These are phyloP conservation scores for Tragelaphus oryx DNA, from an alignment of 2,797 vertebrate genomes.

Conservation along the genomic window DNA sequence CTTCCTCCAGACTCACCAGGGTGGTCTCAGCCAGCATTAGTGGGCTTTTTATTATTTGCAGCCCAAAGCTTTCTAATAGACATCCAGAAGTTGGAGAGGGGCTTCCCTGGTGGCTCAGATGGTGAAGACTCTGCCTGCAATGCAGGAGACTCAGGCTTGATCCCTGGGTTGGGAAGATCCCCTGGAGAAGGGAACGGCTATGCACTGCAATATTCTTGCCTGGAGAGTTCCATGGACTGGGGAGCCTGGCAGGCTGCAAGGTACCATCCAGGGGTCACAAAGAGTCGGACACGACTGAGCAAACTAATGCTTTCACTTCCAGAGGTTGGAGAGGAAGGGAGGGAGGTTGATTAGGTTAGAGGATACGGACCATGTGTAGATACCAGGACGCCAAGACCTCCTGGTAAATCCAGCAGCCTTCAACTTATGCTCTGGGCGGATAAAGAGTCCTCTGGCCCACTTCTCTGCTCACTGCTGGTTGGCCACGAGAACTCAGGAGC, in stretches of 20 bases:
- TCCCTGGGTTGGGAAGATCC: background rate
- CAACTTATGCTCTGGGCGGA: background rate
- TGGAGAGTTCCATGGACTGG: background rate
- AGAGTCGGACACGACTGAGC: rapidly evolving
- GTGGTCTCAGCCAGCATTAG: too few relatives aligned
- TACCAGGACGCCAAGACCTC: background rate
- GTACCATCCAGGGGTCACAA: background rate
- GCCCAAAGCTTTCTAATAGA: background rate
- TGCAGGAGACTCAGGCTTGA: background rate
- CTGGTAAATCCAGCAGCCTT: background rate
- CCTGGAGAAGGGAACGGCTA: background rate
- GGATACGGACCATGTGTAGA: background rate
- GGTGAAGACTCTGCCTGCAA: background rate
- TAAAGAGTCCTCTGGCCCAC: rapidly evolving
- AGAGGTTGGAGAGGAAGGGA: background rate
- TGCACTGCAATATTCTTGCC: background rate
- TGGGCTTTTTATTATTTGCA: background rate
- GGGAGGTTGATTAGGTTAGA: rapidly evolving
- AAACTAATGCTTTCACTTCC: background rate
- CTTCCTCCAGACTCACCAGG: background rate
- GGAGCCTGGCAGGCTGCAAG: background rate
- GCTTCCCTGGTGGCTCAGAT: background rate
- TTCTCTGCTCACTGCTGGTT: rapidly evolving
- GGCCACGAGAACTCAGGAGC: background rate
- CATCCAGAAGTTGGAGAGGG: background rate